Conservation (phyloP, 1,140 invertebrate species). For the Medauroidea extradentata region DNA sequence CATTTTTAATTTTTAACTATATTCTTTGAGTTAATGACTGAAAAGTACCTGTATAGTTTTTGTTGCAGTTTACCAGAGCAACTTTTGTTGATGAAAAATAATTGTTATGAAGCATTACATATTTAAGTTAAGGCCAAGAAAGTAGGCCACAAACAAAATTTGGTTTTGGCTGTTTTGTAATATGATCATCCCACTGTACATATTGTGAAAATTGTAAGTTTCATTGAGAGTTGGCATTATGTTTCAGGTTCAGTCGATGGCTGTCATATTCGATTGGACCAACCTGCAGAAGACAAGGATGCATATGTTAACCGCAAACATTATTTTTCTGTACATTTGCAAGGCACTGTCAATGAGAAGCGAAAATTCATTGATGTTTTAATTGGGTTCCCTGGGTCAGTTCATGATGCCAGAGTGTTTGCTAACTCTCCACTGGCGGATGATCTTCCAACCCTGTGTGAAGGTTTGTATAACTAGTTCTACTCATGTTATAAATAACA, state of each 20-base stretch:
- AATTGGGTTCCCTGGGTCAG: conserved; percentile 23
- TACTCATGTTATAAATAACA: no score
- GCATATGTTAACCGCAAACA: conserved; percentile 26
- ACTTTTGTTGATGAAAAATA: no score
- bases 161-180: no score
- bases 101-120: no score
- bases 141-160: no score
- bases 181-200: no score
- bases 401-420: conserved; percentile 20
- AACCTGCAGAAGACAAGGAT: conserved; percentile 21
- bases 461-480: not conserved
- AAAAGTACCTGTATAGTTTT: no score
- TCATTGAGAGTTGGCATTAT: not conserved
- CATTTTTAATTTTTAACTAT: no score
- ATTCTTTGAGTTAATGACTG: no score
- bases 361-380: conserved; percentile 20
- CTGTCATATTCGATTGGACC: conserved; percentile 25
- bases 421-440: not conserved
- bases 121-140: no score
- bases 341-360: conserved; percentile 13
- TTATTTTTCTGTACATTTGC: conserved; percentile 24
- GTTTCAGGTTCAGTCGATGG: conserved; percentile 27
- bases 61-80: no score
- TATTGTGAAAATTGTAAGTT: no score
- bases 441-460: not conserved